Conservation (phyloP, 2,797 vertebrate species). For the Enteromius anoplus region DNA sequence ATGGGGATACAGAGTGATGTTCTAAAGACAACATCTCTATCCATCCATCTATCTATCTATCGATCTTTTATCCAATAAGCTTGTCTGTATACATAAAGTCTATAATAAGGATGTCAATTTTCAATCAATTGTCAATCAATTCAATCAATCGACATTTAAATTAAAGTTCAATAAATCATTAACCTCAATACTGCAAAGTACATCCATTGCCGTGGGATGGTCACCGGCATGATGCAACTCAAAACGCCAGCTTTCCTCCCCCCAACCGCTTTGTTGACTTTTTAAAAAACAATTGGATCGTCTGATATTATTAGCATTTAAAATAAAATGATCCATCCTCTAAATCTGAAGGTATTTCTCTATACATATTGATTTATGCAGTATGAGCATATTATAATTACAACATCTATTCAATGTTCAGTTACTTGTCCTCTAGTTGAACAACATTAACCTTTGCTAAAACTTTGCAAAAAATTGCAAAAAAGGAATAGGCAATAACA, state of each 20-base stretch:
- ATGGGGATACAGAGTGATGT: neutral
- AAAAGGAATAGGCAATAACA: no score
- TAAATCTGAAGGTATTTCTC: neutral
- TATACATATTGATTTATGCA: neutral
- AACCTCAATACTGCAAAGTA: no score
- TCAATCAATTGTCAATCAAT: neutral
- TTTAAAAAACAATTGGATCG: neutral
- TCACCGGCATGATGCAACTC: no score
- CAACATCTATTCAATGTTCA: neutral
- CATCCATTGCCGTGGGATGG: no score
- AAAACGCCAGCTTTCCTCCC: no score
- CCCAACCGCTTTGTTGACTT: no score
- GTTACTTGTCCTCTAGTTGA: neutral
- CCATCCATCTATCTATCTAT: neutral
- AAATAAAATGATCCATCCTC: neutral
- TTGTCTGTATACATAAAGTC: neutral
- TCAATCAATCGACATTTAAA: neutral
- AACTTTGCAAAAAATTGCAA: neutral
- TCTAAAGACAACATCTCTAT: neutral
- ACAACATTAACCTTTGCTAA: neutral
- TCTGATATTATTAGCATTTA: neutral
- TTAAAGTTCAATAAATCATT: no score
- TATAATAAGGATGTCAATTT: neutral
- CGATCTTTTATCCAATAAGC: neutral
- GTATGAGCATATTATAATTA: neutral